A percentile compares a stretch with the other conserved stretches of the same genome.
phyloP scores from a whole-genome alignment of 2,797 vertebrate genomes.

The Cirrhinus molitorella region DNA sequence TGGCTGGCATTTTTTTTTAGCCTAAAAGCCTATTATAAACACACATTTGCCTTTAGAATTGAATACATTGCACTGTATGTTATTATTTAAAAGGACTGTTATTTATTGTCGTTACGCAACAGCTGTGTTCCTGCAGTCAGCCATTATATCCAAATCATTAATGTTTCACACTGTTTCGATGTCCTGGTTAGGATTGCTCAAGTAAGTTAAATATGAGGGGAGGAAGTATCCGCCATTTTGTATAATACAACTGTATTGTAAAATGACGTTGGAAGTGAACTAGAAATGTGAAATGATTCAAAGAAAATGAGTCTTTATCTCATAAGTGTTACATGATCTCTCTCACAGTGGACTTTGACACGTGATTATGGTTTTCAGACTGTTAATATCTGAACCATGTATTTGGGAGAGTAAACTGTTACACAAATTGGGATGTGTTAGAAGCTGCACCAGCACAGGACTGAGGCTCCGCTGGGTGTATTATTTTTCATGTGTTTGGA shows the following conservation, averaged over 20 bases:
- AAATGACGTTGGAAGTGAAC: background rate
- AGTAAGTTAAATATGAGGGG: background rate
- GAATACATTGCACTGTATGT: background rate
- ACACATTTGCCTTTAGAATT: background rate
- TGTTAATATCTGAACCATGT: background rate
- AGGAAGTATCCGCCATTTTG: background rate
- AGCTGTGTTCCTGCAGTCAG: background rate
- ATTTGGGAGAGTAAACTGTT: background rate
- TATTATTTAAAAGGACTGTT: background rate
- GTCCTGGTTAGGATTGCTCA: background rate
- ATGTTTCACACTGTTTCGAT: background rate
- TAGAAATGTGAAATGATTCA: background rate
- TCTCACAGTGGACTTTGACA: conserved; percentile 36
- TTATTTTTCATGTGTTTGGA: conserved; percentile 12
- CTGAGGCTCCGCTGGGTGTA: background rate
- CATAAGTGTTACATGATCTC: conserved; percentile 9
- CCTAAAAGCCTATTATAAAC: background rate
- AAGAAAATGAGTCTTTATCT: background rate
- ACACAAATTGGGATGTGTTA: background rate
- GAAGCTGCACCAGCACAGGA: background rate
- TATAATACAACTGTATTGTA: background rate
- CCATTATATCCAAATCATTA: background rate
- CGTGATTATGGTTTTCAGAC: background rate
- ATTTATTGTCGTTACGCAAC: background rate
- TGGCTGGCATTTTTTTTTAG: background rate